A percentile compares a stretch with the other conserved stretches of the same genome.
Conservation (phyloP, 1,140 invertebrate species). For the Polypedilum vanderplanki region DNA sequence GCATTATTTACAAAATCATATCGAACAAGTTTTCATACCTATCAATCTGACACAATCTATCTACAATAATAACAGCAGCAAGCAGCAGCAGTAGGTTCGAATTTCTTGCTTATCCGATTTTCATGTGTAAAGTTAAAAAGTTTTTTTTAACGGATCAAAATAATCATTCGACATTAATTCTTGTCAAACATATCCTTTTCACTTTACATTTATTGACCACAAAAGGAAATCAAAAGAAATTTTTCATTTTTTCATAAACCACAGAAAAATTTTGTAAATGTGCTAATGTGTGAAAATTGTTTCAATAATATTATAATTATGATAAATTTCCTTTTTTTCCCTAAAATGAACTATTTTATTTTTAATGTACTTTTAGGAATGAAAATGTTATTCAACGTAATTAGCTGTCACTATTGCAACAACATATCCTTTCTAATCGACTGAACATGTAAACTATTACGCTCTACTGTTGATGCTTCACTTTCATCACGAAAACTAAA, state of each 20-base stretch:
- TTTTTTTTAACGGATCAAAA: slow-evolving; percentile 2
- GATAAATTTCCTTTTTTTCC: neutral
- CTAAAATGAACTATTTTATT: no score
- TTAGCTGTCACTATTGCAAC: neutral
- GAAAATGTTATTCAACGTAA: neutral
- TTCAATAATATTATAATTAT: no score
- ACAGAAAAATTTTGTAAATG: neutral
- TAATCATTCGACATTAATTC: neutral
- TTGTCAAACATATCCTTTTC: neutral
- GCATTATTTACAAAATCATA: neutral
- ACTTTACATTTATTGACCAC: neutral
- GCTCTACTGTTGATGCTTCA: no score
- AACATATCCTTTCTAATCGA: neutral
- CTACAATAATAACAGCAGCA: neutral
- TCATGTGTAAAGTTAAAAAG: neutral
- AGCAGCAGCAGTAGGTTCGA: neutral
- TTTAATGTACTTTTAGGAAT: no score
- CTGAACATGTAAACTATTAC: neutral
- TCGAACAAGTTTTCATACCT: neutral
- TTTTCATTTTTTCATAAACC: neutral
- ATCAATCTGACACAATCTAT: slow-evolving; percentile 12
- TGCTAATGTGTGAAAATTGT: neutral
- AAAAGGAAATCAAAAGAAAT: slow-evolving; percentile 1
- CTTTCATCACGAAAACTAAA: neutral
- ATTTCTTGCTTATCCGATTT: neutral